A percentile compares a stretch with the other conserved stretches of the same genome.
Evolutionary conservation across 2,113 vertebrate species (phyloP).

Genomic region (Hippocampus comes): DNA sequence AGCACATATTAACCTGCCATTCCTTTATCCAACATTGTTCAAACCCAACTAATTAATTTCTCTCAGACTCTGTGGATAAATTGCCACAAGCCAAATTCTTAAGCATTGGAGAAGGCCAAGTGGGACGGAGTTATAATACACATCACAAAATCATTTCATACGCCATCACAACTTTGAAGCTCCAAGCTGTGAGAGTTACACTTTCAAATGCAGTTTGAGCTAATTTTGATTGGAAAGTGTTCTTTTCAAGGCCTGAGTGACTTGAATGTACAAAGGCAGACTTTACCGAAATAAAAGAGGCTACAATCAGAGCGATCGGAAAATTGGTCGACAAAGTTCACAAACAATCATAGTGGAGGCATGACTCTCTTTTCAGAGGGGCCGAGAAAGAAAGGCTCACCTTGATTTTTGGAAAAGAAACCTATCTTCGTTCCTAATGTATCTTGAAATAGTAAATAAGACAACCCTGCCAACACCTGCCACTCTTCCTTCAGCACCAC

Average conservation of each 20-base stretch:
- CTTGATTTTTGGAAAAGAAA: slow-evolving; percentile 65
- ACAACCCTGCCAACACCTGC: not conserved
- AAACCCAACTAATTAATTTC: slow-evolving; percentile 8
- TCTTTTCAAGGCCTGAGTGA: slow-evolving; percentile 41
- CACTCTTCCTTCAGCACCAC: not conserved
- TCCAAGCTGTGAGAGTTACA: slow-evolving; percentile 4
- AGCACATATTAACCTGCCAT: slow-evolving; percentile 6
- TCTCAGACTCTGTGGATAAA: slow-evolving; percentile 45
- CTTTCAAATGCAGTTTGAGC: slow-evolving; percentile 22
- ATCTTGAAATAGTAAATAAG: slow-evolving; percentile 75
- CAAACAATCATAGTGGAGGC: slow-evolving; percentile 52
- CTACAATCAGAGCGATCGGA: slow-evolving; percentile 47
- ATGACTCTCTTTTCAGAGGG: slow-evolving; percentile 26
- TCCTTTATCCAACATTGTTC: slow-evolving; percentile 25
- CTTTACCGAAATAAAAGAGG: slow-evolving; percentile 28
- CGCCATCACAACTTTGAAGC: not conserved
- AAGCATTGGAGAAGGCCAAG: slow-evolving; percentile 20
- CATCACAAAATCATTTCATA: slow-evolving; percentile 5
- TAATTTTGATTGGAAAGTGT: slow-evolving; percentile 55
- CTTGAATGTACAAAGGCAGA: slow-evolving; percentile 18
- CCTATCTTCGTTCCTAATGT: slow-evolving; percentile 76
- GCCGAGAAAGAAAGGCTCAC: slow-evolving; percentile 48
- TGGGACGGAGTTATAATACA: slow-evolving; percentile 22
- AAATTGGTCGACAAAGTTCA: slow-evolving; percentile 61
- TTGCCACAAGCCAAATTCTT: slow-evolving; percentile 31